Evolutionary conservation across 2,113 vertebrate species (phyloP).

Genomic region (Raphicerus campestris): DNA sequence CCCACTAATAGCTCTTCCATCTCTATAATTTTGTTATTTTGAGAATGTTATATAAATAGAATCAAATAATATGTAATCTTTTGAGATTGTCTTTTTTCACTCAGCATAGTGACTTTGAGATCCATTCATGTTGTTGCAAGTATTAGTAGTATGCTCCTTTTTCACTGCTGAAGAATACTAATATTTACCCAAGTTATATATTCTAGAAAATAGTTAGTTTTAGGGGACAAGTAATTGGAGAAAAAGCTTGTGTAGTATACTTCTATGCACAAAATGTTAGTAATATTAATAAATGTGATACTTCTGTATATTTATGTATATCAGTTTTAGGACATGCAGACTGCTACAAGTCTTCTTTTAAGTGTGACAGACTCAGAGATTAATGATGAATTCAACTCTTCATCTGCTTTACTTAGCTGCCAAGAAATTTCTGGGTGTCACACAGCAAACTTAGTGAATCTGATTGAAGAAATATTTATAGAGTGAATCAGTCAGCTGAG

Average conservation of each 20-base stretch:
- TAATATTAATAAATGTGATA: not conserved
- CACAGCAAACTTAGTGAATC: constrained; percentile 44
- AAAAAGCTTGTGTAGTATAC: not conserved
- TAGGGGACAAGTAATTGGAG: not conserved
- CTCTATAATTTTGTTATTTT: not conserved
- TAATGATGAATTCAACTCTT: constrained; percentile 11
- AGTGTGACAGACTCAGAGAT: constrained; percentile 18
- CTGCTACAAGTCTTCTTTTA: not conserved
- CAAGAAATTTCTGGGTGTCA: constrained; percentile 52
- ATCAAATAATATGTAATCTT: not conserved
- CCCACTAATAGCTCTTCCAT: not conserved
- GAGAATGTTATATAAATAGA: not conserved
- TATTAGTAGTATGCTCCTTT: not conserved
- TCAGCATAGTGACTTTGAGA: not conserved
- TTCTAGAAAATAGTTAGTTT: not conserved
- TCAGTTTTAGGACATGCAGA: not conserved
- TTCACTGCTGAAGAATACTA: not conserved
- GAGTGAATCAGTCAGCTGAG: constrained; percentile 44
- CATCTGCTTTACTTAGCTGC: constrained; percentile 46
- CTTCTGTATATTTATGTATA: not conserved
- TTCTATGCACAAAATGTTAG: not conserved
- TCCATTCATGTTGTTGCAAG: not conserved
- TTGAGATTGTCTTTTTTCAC: not conserved
- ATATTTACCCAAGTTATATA: not conserved
- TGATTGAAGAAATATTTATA: constrained; percentile 62